These are phyloP conservation scores for Podabrus alpinus DNA, from an alignment of 2,888 invertebrate genomes.

Conservation along the genomic window DNA sequence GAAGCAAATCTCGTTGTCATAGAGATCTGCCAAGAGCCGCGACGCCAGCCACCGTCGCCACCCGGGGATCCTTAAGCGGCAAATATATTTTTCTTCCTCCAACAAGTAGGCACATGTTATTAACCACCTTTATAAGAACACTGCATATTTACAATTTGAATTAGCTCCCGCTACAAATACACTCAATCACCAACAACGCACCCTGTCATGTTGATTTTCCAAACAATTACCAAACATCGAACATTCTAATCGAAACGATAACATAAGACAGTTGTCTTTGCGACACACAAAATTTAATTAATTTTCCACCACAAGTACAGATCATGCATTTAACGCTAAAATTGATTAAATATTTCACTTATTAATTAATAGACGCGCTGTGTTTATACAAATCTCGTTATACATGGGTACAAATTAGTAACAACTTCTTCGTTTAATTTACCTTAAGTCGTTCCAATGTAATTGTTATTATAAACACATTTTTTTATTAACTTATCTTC, in stretches of 20 bases:
- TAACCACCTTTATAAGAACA: not conserved
- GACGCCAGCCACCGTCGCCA: slow-evolving; percentile 42
- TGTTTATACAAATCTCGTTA: not conserved
- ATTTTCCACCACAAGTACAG: slow-evolving; percentile 5
- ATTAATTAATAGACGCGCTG: slow-evolving; percentile 5
- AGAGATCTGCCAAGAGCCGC: slow-evolving; percentile 45
- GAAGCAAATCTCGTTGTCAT: slow-evolving; percentile 45
- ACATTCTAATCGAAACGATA: not conserved
- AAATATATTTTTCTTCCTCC: slow-evolving; percentile 10
- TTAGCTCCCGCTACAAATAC: not conserved
- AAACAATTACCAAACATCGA: not conserved
- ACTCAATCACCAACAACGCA: not conserved
- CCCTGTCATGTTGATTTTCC: not conserved
- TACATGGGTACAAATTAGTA: not conserved
- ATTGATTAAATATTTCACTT: slow-evolving; percentile 6
- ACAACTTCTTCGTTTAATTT: not conserved
- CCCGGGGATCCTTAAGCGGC: slow-evolving; percentile 20
- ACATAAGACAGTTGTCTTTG: slow-evolving; percentile 6
- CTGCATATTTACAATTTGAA: not conserved
- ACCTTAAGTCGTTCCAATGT: not conserved
- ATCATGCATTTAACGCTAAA: slow-evolving; percentile 9
- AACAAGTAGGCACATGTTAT: slow-evolving; percentile 19
- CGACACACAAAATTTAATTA: slow-evolving; percentile 10
- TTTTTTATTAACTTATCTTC: not conserved
- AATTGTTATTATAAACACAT: not conserved